A percentile compares a stretch with the other conserved stretches of the same genome.
Conservation (phyloP, 2,113 vertebrate genomes). For the Sylvietta virens region DNA sequence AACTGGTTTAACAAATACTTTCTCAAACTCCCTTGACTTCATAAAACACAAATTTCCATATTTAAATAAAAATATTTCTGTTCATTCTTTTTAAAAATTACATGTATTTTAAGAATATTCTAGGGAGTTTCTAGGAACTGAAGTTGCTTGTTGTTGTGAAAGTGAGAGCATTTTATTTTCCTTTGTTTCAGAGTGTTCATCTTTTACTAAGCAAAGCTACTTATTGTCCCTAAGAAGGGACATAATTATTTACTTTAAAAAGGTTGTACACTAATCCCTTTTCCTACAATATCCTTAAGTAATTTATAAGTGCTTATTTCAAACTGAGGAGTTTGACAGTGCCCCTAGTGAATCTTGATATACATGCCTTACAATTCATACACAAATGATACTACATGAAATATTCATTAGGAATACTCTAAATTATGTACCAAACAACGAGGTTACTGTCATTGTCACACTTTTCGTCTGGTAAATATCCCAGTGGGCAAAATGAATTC, state of each 20-base stretch:
- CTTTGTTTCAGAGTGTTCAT: not conserved
- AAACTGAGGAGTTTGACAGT: conserved; percentile 37
- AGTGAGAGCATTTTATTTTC: not conserved
- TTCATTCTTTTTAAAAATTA: not conserved
- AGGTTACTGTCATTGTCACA: conserved; percentile 52
- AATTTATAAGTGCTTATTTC: conserved; percentile 67
- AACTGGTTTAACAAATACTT: not conserved
- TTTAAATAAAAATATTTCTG: not conserved
- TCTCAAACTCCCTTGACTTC: not conserved
- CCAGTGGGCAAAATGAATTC: conserved; percentile 44
- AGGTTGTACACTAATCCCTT: not conserved
- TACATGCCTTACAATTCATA: conserved; percentile 66
- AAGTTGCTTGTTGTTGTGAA: not conserved
- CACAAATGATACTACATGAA: conserved; percentile 62
- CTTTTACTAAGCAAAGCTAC: not conserved
- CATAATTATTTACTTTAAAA: conserved; percentile 9
- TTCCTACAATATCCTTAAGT: conserved; percentile 43
- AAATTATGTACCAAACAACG: conserved; percentile 68
- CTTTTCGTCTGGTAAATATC: conserved; percentile 63
- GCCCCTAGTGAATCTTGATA: conserved; percentile 62
- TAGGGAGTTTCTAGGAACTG: not conserved
- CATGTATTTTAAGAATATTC: not conserved
- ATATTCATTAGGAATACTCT: conserved; percentile 67
- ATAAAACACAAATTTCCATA: not conserved
- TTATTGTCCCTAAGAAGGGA: not conserved